A percentile compares a stretch with the other conserved stretches of the same genome.
These are phyloP conservation scores for Drosophila formosana DNA, from an alignment of 2,888 invertebrate species.

Conservation along the genomic window DNA sequence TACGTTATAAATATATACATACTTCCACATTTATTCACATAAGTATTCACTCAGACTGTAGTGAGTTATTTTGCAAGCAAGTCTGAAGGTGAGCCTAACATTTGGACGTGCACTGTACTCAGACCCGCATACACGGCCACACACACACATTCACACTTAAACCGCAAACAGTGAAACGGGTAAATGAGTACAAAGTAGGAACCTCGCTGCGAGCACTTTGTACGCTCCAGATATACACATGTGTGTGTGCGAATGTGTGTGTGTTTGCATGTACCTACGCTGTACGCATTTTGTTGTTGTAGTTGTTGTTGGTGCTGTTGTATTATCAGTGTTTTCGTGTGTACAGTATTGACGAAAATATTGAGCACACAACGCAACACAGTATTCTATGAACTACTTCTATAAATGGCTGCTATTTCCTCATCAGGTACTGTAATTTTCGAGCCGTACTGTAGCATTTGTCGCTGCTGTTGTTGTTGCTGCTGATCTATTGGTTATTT, in stretches of 20 bases:
- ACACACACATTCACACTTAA: conserved; percentile 9
- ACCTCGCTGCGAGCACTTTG: conserved; percentile 44
- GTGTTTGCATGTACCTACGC: conserved; percentile 29
- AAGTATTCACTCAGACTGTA: conserved; percentile 25
- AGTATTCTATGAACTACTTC: conserved; percentile 34
- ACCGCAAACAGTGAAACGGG: conserved; percentile 31
- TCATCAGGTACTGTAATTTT: conserved; percentile 48
- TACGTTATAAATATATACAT: conserved; percentile 11
- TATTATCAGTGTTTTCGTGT: conserved; percentile 45
- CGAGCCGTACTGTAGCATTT: conserved; percentile 19
- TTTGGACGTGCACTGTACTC: conserved; percentile 52
- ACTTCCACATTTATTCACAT: conserved; percentile 11
- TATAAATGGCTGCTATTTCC: conserved; percentile 21
- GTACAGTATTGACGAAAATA: conserved; percentile 57
- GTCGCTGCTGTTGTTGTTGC: conserved; percentile 58
- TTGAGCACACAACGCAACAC: conserved; percentile 44
- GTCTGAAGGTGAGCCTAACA: conserved; percentile 58
- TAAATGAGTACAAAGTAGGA: conserved; percentile 56
- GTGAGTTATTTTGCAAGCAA: conserved; percentile 57
- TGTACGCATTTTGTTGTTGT: conserved; percentile 19
- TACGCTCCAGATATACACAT: conserved; percentile 47
- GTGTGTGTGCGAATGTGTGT: conserved; percentile 25
- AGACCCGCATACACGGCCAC: conserved; percentile 15
- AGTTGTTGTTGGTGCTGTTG: background rate
- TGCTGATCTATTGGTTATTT: conserved; percentile 75